A percentile compares a stretch with the other conserved stretches of the same genome.
phyloP scores from a whole-genome alignment of 2,113 vertebrate species.

The Indri indri region DNA sequence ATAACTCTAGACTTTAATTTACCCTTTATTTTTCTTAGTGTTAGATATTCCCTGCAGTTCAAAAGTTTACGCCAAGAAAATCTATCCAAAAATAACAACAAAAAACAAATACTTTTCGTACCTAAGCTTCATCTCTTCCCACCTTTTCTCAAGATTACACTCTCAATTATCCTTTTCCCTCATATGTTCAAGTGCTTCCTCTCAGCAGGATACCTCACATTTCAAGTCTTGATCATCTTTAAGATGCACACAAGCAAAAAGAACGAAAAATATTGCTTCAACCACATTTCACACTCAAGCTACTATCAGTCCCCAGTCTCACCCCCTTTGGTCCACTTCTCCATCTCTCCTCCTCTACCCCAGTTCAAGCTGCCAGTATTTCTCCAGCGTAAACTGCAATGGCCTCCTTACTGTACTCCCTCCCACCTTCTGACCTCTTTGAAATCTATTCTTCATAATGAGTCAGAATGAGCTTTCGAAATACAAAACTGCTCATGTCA shows the following conservation, averaged over 20 bases:
- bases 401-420: background rate
- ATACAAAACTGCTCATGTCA: background rate
- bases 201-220: background rate
- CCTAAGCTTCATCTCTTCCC: background rate
- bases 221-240: constrained; percentile 8
- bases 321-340: no score
- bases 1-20: no score
- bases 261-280: background rate
- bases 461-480: background rate
- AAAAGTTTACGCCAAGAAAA: no score
- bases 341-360: background rate
- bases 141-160: background rate
- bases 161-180: background rate
- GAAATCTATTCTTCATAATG: background rate
- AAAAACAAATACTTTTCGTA: background rate
- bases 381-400: background rate
- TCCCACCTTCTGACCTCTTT: background rate
- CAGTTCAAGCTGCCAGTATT: background rate
- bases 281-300: no score
- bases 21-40: no score
- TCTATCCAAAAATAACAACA: no score
- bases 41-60: no score
- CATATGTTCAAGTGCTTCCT: background rate
- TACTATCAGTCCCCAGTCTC: no score
- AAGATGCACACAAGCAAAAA: constrained; percentile 7